phyloP scores from a whole-genome alignment of 2,888 invertebrate genomes.

The Drosophila meridionalis region DNA sequence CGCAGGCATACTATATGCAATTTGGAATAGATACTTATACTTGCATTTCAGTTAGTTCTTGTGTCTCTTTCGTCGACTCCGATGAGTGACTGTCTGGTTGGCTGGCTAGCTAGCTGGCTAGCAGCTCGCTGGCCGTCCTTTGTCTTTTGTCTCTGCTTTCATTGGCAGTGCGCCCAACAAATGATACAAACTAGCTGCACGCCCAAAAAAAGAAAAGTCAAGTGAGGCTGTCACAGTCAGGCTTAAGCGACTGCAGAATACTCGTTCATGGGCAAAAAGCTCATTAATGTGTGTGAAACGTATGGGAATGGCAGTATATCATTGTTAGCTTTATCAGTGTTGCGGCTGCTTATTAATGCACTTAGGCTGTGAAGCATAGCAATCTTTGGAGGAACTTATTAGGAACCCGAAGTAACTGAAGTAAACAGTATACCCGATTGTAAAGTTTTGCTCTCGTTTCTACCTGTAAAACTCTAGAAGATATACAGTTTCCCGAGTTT shows the following conservation, averaged over 20 bases:
- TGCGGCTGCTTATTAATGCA: background rate
- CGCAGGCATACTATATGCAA: constrained; percentile 1
- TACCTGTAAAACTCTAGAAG: too few species aligned
- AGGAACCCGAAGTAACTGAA: background rate
- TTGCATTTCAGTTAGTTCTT: constrained; percentile 56
- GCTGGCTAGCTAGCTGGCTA: constrained; percentile 27
- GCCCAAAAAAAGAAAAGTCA: constrained; percentile 35
- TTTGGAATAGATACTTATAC: constrained; percentile 55
- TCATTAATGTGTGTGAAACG: background rate
- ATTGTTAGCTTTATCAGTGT: too few species aligned
- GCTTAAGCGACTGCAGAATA: background rate
- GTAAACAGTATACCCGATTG: background rate
- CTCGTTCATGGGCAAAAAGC: background rate
- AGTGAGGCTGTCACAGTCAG: background rate
- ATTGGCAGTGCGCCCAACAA: constrained; percentile 71
- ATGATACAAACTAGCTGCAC: constrained; percentile 67
- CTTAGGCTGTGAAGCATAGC: background rate
- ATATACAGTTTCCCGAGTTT: too few species aligned
- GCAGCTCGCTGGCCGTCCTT: background rate
- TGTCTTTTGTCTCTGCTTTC: constrained; percentile 65
- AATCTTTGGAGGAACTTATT: background rate
- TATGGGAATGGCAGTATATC: too few species aligned
- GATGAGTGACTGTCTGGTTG: constrained; percentile 60
- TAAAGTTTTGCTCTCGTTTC: background rate
- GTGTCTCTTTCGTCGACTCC: constrained; percentile 48